Evolutionary conservation across 2,797 vertebrate species (phyloP).

Genomic region (Lepidocolaptes lacrymiger): DNA sequence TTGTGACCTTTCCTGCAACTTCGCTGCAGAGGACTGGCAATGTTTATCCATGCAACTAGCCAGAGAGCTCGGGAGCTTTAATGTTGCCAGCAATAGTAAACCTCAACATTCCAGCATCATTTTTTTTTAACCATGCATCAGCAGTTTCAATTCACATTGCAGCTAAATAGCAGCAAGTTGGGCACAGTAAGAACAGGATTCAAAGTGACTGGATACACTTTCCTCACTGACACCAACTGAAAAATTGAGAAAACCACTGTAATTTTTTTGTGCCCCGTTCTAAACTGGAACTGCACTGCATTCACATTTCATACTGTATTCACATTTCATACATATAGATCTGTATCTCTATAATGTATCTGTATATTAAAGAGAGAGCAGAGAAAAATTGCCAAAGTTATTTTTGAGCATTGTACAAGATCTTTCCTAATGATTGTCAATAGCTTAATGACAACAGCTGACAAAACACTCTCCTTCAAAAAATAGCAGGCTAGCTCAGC

Average conservation of each 20-base stretch:
- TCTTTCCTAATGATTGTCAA: background rate
- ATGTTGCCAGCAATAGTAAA: background rate
- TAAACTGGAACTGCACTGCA: background rate
- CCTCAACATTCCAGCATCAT: background rate
- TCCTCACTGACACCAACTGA: background rate
- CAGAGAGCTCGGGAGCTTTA: background rate
- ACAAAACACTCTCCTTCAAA: background rate
- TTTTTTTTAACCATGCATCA: background rate
- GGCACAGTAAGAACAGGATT: background rate
- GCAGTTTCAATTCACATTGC: background rate
- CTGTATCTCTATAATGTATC: background rate
- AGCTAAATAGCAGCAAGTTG: background rate
- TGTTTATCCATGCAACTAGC: background rate
- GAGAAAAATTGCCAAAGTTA: background rate
- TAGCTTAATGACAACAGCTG: background rate
- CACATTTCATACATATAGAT: background rate
- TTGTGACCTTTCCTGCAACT: background rate
- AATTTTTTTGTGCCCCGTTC: background rate
- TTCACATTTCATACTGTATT: background rate
- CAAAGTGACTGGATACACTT: background rate
- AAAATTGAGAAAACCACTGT: background rate
- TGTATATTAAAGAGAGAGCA: background rate
- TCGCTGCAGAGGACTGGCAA: background rate
- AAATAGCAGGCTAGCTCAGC: background rate
- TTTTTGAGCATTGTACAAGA: background rate